phyloP scores from a whole-genome alignment of 2,797 vertebrate genomes.

The Sebastiscus tertius region DNA sequence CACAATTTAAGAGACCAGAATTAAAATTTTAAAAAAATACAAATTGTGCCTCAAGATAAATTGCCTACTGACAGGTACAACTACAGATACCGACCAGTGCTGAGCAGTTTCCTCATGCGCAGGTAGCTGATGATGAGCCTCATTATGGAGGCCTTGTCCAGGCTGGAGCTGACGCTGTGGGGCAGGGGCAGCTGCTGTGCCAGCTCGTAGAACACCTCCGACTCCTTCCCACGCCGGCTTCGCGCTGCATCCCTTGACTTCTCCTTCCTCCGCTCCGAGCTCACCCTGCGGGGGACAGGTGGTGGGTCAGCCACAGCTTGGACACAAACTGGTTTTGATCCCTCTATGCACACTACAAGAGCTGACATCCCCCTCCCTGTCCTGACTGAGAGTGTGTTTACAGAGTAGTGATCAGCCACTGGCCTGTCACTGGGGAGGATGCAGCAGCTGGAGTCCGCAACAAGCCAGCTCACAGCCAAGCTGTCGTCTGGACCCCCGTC shows the following conservation, averaged over 20 bases:
- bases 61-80: background rate
- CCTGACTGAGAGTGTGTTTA: background rate
- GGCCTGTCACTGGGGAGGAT: background rate
- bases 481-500: slow-evolving; percentile 5
- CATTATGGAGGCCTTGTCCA: slow-evolving; percentile 99
- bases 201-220: slow-evolving; percentile 96
- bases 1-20: background rate
- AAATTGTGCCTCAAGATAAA: background rate
- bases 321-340: background rate
- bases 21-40: background rate
- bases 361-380: slow-evolving; percentile 28
- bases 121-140: slow-evolving; percentile 97
- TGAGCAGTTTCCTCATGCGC: slow-evolving; percentile 92
- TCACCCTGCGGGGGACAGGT: slow-evolving; percentile 84
- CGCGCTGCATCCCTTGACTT: slow-evolving; percentile 96
- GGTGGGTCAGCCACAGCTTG: slow-evolving; percentile 24
- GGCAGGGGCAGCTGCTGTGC: slow-evolving; percentile 94
- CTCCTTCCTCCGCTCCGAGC: slow-evolving; percentile 96
- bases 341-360: slow-evolving; percentile 6
- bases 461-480: slow-evolving; percentile 6
- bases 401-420: background rate
- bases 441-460: slow-evolving; percentile 37
- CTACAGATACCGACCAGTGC: slow-evolving; percentile 83
- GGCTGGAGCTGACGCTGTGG: slow-evolving; percentile 92
- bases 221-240: slow-evolving; percentile 94